Percentiles rank a stretch among this genome's conserved stretches.
Evolutionary conservation across 2,797 vertebrate species (phyloP).

Genomic region (Menidia menidia): DNA sequence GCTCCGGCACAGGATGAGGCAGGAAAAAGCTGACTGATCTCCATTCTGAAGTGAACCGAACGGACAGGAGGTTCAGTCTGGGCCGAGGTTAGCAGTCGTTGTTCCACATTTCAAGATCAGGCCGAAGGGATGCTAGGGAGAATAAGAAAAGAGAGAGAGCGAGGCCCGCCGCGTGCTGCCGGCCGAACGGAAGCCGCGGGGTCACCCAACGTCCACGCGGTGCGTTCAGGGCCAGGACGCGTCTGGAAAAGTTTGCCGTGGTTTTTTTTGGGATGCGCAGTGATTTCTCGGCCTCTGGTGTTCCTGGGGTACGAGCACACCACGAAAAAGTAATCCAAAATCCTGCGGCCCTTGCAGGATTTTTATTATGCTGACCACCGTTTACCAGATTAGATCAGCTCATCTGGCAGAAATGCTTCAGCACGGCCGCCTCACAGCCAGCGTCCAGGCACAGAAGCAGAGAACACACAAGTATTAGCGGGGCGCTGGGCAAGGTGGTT

Average conservation of each 20-base stretch:
- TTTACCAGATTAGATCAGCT: conserved; percentile 2
- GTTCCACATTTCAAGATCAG: conserved; percentile 47
- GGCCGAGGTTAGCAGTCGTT: conserved; percentile 48
- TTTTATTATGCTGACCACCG: conserved; percentile 10
- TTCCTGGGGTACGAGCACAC: too few species aligned
- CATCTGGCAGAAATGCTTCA: not conserved
- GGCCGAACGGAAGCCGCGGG: conserved; percentile 3
- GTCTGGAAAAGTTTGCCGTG: not conserved
- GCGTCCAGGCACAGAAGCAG: not conserved
- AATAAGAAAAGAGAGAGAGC: conserved; percentile 27
- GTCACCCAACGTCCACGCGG: not conserved
- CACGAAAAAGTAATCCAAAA: not conserved
- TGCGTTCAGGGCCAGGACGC: not conserved
- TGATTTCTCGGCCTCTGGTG: not conserved
- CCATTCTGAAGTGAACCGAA: conserved; percentile 68
- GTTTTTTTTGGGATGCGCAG: not conserved
- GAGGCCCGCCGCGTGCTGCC: conserved; percentile 7
- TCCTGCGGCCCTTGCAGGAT: not conserved
- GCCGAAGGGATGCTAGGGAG: conserved; percentile 28
- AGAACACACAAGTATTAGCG: not conserved
- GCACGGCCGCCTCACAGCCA: not conserved
- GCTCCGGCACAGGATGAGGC: conserved; percentile 66
- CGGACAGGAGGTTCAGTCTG: conserved; percentile 60
- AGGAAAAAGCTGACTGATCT: conserved; percentile 69
- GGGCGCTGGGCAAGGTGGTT: not conserved